phyloP scores from a whole-genome alignment of 1,140 invertebrate species.

The Halyomorpha halys region DNA sequence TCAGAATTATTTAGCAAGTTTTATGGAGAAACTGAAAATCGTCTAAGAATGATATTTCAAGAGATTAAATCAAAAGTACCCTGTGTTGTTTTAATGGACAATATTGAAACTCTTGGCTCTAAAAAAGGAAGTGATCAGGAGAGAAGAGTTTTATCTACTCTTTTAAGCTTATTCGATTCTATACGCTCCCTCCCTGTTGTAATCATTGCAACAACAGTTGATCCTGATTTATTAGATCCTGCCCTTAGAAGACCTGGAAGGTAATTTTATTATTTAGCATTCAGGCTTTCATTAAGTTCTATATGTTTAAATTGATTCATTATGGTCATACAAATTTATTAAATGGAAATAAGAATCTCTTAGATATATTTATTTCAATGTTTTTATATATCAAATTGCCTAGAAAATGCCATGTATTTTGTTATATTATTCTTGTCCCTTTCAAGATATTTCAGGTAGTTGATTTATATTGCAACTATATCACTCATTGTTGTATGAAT shows the following conservation, averaged over 20 bases:
- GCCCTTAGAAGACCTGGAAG: slow-evolving; percentile 61
- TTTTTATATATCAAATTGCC: too few relatives aligned
- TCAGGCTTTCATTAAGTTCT: not conserved
- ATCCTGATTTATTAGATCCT: slow-evolving; percentile 56
- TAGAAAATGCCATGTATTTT: too few relatives aligned
- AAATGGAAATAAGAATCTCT: too few relatives aligned
- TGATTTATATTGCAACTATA: too few relatives aligned
- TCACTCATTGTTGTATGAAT: too few relatives aligned
- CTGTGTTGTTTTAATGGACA: slow-evolving; percentile 63
- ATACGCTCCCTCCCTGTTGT: slow-evolving; percentile 42
- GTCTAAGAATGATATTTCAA: slow-evolving; percentile 53
- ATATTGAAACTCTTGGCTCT: slow-evolving; percentile 65
- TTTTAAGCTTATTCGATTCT: slow-evolving; percentile 53
- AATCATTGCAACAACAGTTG: slow-evolving; percentile 61
- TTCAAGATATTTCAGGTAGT: too few relatives aligned
- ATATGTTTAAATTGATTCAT: not conserved
- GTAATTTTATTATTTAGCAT: slow-evolving; percentile 13
- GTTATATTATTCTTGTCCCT: too few relatives aligned
- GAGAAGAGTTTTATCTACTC: slow-evolving; percentile 53
- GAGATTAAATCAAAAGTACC: slow-evolving; percentile 54
- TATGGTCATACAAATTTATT: not conserved
- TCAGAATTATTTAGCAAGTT: slow-evolving; percentile 59
- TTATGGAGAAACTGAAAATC: slow-evolving; percentile 61
- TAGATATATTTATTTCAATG: too few relatives aligned
- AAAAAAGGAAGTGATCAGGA: slow-evolving; percentile 57